These are phyloP conservation scores for Thryonomys swinderianus DNA, from an alignment of 2,113 vertebrate species.

Conservation along the genomic window DNA sequence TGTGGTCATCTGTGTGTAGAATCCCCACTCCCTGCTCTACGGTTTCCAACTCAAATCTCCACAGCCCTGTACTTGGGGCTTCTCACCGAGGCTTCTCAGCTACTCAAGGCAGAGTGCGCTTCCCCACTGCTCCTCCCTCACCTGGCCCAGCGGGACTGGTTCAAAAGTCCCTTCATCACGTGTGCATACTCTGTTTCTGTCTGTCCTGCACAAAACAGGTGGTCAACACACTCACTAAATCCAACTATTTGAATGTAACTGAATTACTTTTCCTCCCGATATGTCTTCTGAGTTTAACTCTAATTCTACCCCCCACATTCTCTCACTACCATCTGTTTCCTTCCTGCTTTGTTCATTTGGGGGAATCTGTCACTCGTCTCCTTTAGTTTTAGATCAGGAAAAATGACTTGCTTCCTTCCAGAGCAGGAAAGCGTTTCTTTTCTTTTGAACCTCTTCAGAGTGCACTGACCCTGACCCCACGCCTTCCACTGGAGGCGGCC, in stretches of 20 bases:
- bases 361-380: neutral
- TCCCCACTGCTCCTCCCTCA: neutral
- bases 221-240: neutral
- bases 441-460: neutral
- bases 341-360: neutral
- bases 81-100: neutral
- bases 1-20: neutral
- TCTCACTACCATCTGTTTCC: neutral
- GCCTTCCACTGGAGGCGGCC: neutral
- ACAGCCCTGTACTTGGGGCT: neutral
- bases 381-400: neutral
- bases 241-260: neutral
- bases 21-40: neutral
- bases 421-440: neutral
- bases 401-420: neutral
- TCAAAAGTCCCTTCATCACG: neutral
- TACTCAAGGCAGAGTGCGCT: neutral
- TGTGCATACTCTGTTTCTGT: neutral
- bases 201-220: neutral
- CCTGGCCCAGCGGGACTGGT: rapidly evolving
- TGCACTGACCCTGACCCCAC: neutral
- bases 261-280: neutral
- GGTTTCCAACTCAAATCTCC: neutral
- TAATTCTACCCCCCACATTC: neutral
- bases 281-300: neutral